These are phyloP conservation scores for Galerucella nymphaeae DNA, from an alignment of 2,888 invertebrate species.

Conservation along the genomic window DNA sequence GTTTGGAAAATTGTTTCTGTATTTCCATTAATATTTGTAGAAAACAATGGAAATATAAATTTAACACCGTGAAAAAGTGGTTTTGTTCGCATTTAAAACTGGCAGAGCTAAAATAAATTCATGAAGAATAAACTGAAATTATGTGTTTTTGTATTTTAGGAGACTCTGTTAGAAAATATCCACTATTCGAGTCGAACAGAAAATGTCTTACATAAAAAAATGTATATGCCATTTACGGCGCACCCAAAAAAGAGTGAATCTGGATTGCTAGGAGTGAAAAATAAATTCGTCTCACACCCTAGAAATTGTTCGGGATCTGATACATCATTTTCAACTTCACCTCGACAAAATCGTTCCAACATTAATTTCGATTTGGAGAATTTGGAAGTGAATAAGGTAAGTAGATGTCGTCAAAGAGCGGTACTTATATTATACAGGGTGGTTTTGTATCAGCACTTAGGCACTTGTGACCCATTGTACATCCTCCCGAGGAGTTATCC, in stretches of 20 bases:
- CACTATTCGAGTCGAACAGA: conserved; percentile 28
- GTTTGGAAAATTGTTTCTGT: no score
- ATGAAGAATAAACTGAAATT: no score
- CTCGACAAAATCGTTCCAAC: conserved; percentile 29
- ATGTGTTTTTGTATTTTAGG: conserved; percentile 25
- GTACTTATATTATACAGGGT: no score
- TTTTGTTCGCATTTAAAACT: no score
- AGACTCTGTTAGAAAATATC: conserved; percentile 32
- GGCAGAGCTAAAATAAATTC: background rate
- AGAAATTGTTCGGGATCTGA: conserved; percentile 30
- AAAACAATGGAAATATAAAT: no score
- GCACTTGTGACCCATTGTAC: no score
- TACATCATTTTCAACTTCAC: conserved; percentile 35
- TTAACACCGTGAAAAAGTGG: no score
- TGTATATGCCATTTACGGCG: conserved; percentile 10
- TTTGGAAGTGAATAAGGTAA: conserved; percentile 42
- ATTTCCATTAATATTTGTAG: no score
- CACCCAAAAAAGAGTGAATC: background rate
- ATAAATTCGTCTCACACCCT: conserved; percentile 30
- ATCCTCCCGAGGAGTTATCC: no score
- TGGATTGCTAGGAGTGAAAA: background rate
- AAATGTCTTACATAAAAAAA: conserved; percentile 27
- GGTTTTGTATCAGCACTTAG: no score
- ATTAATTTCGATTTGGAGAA: conserved; percentile 23
- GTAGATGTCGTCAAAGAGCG: background rate